Evolutionary conservation across 2,888 invertebrate species (phyloP).

Genomic region (Drepana falcataria): DNA sequence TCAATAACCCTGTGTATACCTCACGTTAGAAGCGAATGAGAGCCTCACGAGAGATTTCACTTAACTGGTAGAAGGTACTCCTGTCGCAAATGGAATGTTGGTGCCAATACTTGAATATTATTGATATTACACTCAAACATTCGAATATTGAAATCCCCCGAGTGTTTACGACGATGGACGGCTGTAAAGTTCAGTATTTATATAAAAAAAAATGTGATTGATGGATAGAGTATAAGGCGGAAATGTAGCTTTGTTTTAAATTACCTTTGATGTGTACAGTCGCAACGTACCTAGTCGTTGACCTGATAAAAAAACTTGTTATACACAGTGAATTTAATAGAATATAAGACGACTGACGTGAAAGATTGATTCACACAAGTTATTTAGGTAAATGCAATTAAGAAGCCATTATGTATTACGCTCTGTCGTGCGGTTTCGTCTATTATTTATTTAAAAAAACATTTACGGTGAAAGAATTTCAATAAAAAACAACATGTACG

Average conservation of each 20-base stretch:
- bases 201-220: background rate
- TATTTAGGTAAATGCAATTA: too few species aligned
- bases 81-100: constrained; percentile 55
- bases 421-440: too few species aligned
- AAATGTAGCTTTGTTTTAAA: background rate
- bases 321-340: too few species aligned
- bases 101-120: constrained; percentile 61
- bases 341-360: too few species aligned
- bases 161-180: constrained; percentile 29
- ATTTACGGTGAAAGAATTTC: too few species aligned
- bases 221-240: background rate
- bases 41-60: constrained; percentile 24
- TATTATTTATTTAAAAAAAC: too few species aligned
- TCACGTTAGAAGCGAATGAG: constrained; percentile 13
- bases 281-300: too few species aligned
- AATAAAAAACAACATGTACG: too few species aligned
- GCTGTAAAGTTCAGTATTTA: constrained; percentile 21
- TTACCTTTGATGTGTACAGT: too few species aligned
- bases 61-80: constrained; percentile 26
- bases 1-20: constrained; percentile 24
- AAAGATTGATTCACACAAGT: too few species aligned
- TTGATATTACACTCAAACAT: constrained; percentile 58
- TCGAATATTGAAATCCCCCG: constrained; percentile 33
- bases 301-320: too few species aligned
- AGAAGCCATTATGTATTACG: too few species aligned